Base-by-base conservation (phyloP, 2,888 invertebrate species). In the Eupithecia tripunctaria region DNA sequence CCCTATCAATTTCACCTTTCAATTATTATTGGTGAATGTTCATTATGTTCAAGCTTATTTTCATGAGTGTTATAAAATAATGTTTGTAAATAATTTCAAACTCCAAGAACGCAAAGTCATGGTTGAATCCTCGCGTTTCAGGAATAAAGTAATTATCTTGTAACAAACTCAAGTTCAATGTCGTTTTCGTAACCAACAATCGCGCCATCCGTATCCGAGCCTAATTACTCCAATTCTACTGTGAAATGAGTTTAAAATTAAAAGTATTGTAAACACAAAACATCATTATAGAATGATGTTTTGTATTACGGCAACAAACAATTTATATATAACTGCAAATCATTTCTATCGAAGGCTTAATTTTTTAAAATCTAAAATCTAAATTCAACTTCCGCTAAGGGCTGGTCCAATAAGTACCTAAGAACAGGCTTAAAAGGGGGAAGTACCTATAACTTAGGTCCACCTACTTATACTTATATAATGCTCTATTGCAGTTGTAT, bases 61-160 rank as follows among this genome's bases (percentile, higher is more conserved):
- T 36, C 2, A 36, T 36, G 41, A 41, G 1, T 41, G 18, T 43
- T 32, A 1, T 1, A 41, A 5, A 41, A 15, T 41, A 5, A 41
- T 41, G 5, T 41, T 47, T 47, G 47, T 51, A 25, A 51, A 25
- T 25, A 25, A 21, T 51, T 51, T 21, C 1, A 12, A 51, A 12
- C 21, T 51, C 84, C 27, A 29, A 29, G 15, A 21, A 15, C 15
- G 29, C 29, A 15, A 25, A 60, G 60, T 60, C 21, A 60, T 29
- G 56, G 29, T 68, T 60, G 21, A 5, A 25, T 56, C 25, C n/a
- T 56, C 36, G 29, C n/a, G 59, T 32, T 47, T n/a, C 67, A 62
- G 51, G 60, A 63, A 63, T 36, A 32, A 63, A 38, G 65, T 78
- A 75, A 76, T 76, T 64, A 72, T 76, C 71, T 29, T 36, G 36